Evolutionary conservation across 1,140 invertebrate genomes (phyloP), one percentile per base, ranked within the genome.

Genomic region (Papilio glaucus): DNA sequence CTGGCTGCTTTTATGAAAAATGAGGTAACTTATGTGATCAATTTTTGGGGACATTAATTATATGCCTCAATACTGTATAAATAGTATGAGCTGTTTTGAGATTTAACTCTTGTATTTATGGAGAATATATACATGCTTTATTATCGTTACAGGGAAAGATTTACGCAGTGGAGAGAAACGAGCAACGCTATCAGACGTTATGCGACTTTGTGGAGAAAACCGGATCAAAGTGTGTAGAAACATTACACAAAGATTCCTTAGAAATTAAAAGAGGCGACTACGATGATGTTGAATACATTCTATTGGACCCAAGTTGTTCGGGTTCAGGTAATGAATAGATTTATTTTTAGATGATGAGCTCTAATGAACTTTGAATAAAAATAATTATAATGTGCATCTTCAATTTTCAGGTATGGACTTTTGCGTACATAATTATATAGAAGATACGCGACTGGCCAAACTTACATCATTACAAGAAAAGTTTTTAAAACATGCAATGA

Each of bases 231-330:
- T 97, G 96, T 88, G 95, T 96, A 0, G 89, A 95, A 76, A 90
- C 95, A 9, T 87, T 96, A 1, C 93, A 96, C 83, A 93, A 90
- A 65, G 98, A 99, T 94, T 96, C 96, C 60, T 92, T 97, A 13
- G 94, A 91, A 38, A 90, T 98, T 9, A 93, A 95, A 72, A 86
- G 94, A 26, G 86, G 92, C 0, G 91, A 95, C 13, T 96, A 94
- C 86, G 94, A 95, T 24, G 93, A 96, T 84, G 96, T 99, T 0
- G 95, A 98, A 88, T 98, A 98, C 83, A 97, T 99, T 78, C 91
- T 99, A 21, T 95, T 99, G 0, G 99, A 99, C 94, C 98, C 98
- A 4, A 98, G 97, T 72, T 99, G 98, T 93, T 98, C 98, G 73
- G 98, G 98, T 42, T 98, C 97, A 91, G 99, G 99, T 93, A 82